Percentiles rank a stretch among this genome's conserved stretches.
Conservation (phyloP, 1,140 invertebrate species). For the Aporrectodea caliginosa region DNA sequence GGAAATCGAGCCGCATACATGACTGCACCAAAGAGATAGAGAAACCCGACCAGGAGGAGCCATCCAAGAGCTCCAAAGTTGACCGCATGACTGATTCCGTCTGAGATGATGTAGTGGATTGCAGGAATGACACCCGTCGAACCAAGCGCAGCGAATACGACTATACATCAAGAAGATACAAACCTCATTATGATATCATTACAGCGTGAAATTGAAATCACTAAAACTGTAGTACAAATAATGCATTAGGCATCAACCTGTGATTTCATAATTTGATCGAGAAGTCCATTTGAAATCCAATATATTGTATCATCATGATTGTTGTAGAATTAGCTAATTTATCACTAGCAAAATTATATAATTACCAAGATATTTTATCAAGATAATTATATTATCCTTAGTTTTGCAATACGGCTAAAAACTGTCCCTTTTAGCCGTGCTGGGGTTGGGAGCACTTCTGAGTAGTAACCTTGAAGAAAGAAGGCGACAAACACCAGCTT, state of each 20-base stretch:
- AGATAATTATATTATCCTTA: no score
- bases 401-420: no score
- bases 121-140: slow-evolving; percentile 86
- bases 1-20: slow-evolving; percentile 92
- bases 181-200: not conserved
- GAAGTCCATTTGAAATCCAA: no score
- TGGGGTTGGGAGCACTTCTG: no score
- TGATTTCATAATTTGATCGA: no score
- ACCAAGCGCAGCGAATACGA: slow-evolving; percentile 91
- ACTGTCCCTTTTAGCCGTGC: no score
- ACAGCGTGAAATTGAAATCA: not conserved
- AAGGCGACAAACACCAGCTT: no score
- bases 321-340: no score
- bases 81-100: slow-evolving; percentile 58
- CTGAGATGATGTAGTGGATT: slow-evolving; percentile 57
- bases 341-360: no score
- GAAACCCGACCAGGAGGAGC: slow-evolving; percentile 88
- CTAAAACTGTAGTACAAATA: not conserved
- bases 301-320: no score
- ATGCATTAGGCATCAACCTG: not conserved
- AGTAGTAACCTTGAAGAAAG: no score
- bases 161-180: slow-evolving; percentile 48
- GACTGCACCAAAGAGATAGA: slow-evolving; percentile 91
- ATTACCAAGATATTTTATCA: no score
- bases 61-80: slow-evolving; percentile 82